phyloP scores from a whole-genome alignment of 64 coral and sea anemone genomes.

The Montipora sp. region DNA sequence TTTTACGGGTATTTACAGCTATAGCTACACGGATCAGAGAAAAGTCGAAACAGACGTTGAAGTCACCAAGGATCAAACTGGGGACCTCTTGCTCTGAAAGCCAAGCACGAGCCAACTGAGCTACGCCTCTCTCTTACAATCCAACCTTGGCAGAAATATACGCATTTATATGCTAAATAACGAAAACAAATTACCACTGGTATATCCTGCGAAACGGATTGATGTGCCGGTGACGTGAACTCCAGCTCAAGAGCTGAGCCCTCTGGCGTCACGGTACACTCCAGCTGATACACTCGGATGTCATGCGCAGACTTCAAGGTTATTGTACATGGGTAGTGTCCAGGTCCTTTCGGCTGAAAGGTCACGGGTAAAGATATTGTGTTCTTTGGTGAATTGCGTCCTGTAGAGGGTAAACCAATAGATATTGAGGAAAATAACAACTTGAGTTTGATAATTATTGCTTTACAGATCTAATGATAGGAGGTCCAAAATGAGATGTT shows the following conservation, averaged over 20 bases:
- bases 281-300: conserved; percentile 93
- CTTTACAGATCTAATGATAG: too few relatives aligned
- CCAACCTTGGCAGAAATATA: too few relatives aligned
- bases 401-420: neutral
- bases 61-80: too few relatives aligned
- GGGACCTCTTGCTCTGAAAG: too few relatives aligned
- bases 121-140: too few relatives aligned
- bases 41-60: too few relatives aligned
- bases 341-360: conserved; percentile 83
- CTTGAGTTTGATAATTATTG: neutral
- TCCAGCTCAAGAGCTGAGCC: conserved; percentile 85
- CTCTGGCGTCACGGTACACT: conserved; percentile 92
- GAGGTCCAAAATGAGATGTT: too few relatives aligned
- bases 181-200: conserved; percentile 75
- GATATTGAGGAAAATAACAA: neutral
- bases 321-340: conserved; percentile 94
- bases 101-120: too few relatives aligned
- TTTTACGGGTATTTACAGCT: too few relatives aligned
- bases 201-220: conserved; percentile 95
- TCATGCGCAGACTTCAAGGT: conserved; percentile 89
- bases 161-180: neutral
- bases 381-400: conserved; percentile 48
- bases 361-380: conserved; percentile 73
- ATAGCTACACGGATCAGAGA: too few relatives aligned
- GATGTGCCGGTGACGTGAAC: conserved; percentile 88